These are phyloP conservation scores for cattle (Bos taurus) DNA, from an alignment of 2,113 vertebrate genomes.

Conservation along the genomic window DNA sequence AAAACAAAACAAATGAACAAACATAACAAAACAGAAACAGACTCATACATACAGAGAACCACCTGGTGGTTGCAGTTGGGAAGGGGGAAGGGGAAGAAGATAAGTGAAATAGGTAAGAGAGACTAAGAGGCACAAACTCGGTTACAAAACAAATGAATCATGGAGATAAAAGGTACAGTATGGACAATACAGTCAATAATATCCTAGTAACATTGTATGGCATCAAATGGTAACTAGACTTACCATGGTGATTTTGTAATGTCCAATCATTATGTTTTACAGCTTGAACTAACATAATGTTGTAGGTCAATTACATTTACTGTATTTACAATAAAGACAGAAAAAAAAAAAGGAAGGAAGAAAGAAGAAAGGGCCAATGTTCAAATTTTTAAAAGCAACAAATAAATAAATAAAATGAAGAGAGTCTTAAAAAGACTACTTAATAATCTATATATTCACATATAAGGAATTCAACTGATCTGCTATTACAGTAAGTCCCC, in stretches of 20 bases:
- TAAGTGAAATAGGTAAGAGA: neutral
- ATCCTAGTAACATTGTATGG: neutral
- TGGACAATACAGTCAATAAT: neutral
- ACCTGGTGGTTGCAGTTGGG: neutral
- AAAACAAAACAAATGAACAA: neutral
- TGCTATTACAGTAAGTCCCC: neutral
- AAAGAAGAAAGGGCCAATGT: neutral
- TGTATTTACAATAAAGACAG: neutral
- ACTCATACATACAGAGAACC: neutral
- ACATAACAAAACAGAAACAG: neutral
- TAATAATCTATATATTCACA: neutral
- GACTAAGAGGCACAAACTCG: neutral
- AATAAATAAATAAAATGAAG: neutral
- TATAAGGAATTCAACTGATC: neutral
- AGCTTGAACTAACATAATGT: neutral
- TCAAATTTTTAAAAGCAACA: neutral
- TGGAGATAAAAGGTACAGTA: neutral
- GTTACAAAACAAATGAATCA: neutral
- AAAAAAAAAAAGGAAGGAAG: neutral
- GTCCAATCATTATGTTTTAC: neutral
- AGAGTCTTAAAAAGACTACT: neutral
- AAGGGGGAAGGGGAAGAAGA: too few relatives aligned
- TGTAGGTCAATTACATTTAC: neutral
- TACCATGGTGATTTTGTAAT: neutral
- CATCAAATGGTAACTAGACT: neutral